These are phyloP conservation scores for Danio tinwini DNA, from an alignment of 2,797 vertebrate genomes.

Conservation along the genomic window DNA sequence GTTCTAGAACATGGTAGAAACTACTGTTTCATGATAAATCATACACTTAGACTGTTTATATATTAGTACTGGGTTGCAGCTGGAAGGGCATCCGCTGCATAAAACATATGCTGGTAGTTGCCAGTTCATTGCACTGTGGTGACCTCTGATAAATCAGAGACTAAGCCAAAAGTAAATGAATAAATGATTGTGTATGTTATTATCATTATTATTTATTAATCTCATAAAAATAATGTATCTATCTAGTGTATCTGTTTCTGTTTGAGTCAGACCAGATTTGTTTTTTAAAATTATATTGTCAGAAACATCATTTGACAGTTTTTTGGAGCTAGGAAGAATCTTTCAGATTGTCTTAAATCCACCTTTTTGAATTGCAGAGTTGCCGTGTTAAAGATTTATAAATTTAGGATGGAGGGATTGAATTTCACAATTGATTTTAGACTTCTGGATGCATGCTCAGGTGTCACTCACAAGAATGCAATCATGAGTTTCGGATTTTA, in stretches of 20 bases:
- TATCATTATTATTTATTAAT: no score
- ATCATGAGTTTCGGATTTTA: not conserved
- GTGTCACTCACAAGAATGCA: not conserved
- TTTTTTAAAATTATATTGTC: not conserved
- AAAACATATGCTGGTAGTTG: no score
- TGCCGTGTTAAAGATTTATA: not conserved
- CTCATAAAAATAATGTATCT: no score
- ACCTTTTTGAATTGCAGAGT: not conserved
- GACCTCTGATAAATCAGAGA: no score
- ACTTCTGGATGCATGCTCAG: not conserved
- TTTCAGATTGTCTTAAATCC: not conserved
- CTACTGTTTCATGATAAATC: not conserved
- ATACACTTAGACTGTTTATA: not conserved
- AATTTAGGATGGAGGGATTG: not conserved
- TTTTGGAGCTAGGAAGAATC: not conserved
- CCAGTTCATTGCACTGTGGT: no score
- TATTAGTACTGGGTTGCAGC: no score
- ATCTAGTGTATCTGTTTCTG: no score
- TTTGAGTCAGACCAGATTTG: not conserved
- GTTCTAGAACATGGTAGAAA: conserved; percentile 5
- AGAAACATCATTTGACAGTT: no score
- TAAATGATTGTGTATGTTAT: no score
- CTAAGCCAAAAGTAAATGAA: no score
- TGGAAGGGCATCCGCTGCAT: no score
- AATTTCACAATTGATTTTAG: conserved; percentile 1